Conservation (phyloP, 2,113 vertebrate species). For the Pygoscelis adeliae region DNA sequence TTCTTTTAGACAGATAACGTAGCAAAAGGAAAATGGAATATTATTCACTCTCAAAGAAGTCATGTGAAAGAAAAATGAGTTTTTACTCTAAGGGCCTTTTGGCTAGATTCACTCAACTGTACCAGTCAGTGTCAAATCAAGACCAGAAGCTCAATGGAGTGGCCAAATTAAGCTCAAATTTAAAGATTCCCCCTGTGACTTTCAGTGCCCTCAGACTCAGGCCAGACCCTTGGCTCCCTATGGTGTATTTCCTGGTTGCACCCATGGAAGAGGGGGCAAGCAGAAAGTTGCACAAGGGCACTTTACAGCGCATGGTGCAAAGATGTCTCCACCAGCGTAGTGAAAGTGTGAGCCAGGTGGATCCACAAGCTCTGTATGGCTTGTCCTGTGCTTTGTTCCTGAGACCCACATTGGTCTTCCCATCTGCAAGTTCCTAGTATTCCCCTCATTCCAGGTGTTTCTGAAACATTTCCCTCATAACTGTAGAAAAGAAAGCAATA, state of each 20-base stretch:
- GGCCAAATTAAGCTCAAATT: not conserved
- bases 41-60: not conserved
- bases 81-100: not conserved
- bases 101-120: not conserved
- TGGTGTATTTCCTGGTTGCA: accelerated
- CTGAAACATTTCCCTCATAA: not conserved
- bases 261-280: not conserved
- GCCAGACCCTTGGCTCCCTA: not conserved
- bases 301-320: not conserved
- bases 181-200: not conserved
- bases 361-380: accelerated
- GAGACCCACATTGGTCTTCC: not conserved
- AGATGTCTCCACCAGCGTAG: not conserved
- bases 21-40: not conserved
- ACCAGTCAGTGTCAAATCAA: not conserved
- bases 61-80: not conserved
- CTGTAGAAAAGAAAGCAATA: not conserved
- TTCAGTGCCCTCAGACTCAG: not conserved
- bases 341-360: accelerated
- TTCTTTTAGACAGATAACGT: accelerated
- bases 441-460: not conserved
- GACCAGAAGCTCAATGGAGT: not conserved
- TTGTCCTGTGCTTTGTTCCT: not conserved
- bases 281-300: not conserved
- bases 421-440: not conserved